Base-by-base conservation (phyloP, 2,113 vertebrate genomes). In the Neoarius graeffei region DNA sequence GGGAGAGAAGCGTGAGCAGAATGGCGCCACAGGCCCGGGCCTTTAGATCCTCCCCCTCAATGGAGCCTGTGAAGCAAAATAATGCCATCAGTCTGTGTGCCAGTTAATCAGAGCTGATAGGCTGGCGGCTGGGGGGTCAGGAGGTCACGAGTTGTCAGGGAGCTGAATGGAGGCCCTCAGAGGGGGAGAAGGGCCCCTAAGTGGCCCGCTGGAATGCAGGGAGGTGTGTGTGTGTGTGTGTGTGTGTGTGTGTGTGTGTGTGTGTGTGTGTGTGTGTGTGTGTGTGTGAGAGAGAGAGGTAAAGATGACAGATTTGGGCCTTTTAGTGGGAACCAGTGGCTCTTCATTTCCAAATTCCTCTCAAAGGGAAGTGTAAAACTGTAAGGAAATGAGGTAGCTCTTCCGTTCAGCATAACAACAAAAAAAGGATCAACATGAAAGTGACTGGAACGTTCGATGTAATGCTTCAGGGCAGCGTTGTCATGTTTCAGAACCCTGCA, bases 91-190 rank as follows among this genome's bases (percentile, higher is more conserved):
- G 91, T 95, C 94, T 92, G 91, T 42, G 92, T 95, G 94, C 79
- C 92, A 96, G 95, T 95, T 97, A 97, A 97, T 97, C 91, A 91
- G 95, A 97, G 93, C 83, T 94, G 97, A 98, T 96, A 96, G 97
- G 95, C 94, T 94, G 92, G 94, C 96, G 95, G 95, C 94, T 87
- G 90, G 90, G 92, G 94, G 97, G 96, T 97, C 95, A 95, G 91
- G 92, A 91, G 96, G 96, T 95, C 94, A 59, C 83, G 7, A 89
- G 92, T 94, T 96, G 96, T 97, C 95, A 97, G 96, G 95, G 96
- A 97, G 96, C 96, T 97, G 94, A 97, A 95, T 96, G 94, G 94
- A 25, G 86, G 90, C 91, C 94, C 86, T 5, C 88, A 81, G 91
- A 90, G 42, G 73, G 91, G 90, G 85, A 86, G 81, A 87, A 86